Evolutionary conservation across 2,113 vertebrate genomes (phyloP).

Genomic region (Oophaga pumilio): DNA sequence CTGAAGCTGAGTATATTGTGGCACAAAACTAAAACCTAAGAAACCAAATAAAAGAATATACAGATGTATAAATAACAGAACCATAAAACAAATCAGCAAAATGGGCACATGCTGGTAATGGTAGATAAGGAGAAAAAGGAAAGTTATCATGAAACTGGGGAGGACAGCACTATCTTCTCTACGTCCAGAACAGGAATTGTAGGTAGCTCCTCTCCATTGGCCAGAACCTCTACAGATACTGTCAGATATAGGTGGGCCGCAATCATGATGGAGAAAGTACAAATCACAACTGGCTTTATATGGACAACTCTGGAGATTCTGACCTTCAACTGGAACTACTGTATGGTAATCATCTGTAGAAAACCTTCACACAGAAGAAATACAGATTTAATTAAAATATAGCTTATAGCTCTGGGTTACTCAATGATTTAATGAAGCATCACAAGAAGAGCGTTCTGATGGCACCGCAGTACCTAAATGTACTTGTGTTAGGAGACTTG

Average conservation of each 20-base stretch:
- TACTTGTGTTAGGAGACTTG: too few relatives aligned
- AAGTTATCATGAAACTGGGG: slow-evolving; percentile 9
- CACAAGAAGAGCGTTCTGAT: background rate
- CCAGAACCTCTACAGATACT: background rate
- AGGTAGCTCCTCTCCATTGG: background rate
- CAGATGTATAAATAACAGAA: slow-evolving; percentile 13
- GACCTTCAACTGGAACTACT: slow-evolving; percentile 7
- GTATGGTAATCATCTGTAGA: slow-evolving; percentile 10
- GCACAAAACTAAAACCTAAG: background rate
- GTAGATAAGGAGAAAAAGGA: slow-evolving; percentile 4
- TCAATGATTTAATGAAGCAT: background rate
- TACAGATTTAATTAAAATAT: background rate
- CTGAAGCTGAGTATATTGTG: slow-evolving; percentile 42
- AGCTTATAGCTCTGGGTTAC: background rate
- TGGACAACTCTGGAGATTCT: background rate
- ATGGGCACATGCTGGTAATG: slow-evolving; percentile 43
- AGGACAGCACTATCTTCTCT: background rate
- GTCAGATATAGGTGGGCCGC: background rate
- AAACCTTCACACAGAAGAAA: slow-evolving; percentile 15
- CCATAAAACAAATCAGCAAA: slow-evolving; percentile 3
- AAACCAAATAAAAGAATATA: slow-evolving; percentile 9
- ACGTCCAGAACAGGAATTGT: slow-evolving; percentile 36
- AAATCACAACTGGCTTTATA: background rate
- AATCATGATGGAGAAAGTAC: background rate
- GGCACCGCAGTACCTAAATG: too few relatives aligned